Evolutionary conservation across 2,113 vertebrate genomes (phyloP).

Genomic region (Pampusana beccarii): DNA sequence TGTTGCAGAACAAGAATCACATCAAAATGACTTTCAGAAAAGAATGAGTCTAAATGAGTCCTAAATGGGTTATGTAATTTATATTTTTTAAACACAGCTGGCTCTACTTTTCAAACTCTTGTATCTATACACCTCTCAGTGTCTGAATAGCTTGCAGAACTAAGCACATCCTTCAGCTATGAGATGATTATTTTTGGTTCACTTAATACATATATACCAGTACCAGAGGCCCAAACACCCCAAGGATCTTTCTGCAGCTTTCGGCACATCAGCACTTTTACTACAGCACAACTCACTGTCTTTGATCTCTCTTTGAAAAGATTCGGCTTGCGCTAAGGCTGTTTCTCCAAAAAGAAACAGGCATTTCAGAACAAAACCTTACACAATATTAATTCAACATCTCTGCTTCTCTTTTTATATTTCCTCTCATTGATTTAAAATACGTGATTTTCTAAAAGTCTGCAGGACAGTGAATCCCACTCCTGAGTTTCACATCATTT

Average conservation of each 20-base stretch:
- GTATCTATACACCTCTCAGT: neutral
- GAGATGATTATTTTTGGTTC: conserved; percentile 61
- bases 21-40: neutral
- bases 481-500: neutral
- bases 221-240: conserved; percentile 37
- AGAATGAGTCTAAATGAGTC: neutral
- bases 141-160: conserved; percentile 37
- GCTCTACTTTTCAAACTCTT: conserved; percentile 1
- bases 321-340: conserved; percentile 3
- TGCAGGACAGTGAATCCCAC: neutral
- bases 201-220: conserved; percentile 37
- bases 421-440: neutral
- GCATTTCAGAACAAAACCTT: conserved; percentile 31
- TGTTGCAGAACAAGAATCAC: neutral
- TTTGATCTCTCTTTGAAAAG: conserved; percentile 64
- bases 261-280: neutral
- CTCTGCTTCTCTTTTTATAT: neutral
- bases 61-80: neutral
- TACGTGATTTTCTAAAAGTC: neutral
- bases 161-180: conserved; percentile 15
- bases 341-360: conserved; percentile 14
- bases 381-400: neutral
- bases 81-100: neutral
- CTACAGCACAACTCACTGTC: conserved; percentile 9
- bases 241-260: conserved; percentile 31